Evolutionary conservation across 1,140 invertebrate species (phyloP).

Genomic region (Drosophila burlai): DNA sequence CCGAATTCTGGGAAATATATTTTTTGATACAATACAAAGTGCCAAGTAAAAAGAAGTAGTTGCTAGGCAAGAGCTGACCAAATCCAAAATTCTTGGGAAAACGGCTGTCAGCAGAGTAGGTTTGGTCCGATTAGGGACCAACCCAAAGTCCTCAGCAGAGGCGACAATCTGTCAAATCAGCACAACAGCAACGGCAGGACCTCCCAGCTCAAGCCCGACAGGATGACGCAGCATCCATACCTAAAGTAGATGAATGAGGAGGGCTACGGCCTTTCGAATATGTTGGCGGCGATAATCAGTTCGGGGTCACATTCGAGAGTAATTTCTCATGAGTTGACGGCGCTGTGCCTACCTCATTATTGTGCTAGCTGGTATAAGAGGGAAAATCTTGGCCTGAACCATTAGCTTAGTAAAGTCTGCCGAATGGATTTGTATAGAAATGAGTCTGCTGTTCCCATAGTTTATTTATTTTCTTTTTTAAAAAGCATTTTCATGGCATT

Average conservation of each 20-base stretch:
- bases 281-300: slow-evolving; percentile 39
- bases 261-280: background rate
- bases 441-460: background rate
- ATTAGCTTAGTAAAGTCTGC: background rate
- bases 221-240: slow-evolving; percentile 55
- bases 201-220: slow-evolving; percentile 33
- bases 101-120: slow-evolving; percentile 26
- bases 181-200: slow-evolving; percentile 46
- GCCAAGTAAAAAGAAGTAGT: background rate
- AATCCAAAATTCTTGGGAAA: slow-evolving; percentile 1
- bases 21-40: background rate
- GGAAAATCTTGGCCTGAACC: slow-evolving; percentile 4
- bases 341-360: slow-evolving; percentile 40
- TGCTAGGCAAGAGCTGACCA: background rate
- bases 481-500: background rate
- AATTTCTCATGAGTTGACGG: slow-evolving; percentile 58
- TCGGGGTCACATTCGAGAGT: slow-evolving; percentile 58
- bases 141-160: background rate
- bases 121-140: slow-evolving; percentile 1
- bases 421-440: background rate
- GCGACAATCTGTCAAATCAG: slow-evolving; percentile 70
- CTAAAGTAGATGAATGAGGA: slow-evolving; percentile 27
- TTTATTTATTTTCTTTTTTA: background rate
- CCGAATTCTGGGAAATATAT: background rate
- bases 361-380: slow-evolving; percentile 12